Evolutionary conservation across 2,797 vertebrate species (phyloP).

Genomic region (Epinephelus awoara): DNA sequence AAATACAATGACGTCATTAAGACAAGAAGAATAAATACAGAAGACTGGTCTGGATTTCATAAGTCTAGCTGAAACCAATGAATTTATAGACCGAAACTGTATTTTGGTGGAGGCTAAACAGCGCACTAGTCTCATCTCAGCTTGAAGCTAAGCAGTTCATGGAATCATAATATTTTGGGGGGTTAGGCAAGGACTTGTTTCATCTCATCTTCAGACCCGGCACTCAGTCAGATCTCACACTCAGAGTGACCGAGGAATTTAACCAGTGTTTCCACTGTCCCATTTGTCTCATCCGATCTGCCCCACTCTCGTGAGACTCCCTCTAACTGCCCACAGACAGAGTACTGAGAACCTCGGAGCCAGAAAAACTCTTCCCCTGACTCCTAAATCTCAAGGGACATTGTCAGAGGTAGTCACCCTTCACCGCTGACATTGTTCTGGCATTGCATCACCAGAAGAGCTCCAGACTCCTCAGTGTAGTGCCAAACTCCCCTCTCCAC

Average conservation of each 20-base stretch:
- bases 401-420: slow-evolving; percentile 79
- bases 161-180: slow-evolving; percentile 20
- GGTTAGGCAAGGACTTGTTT: slow-evolving; percentile 44
- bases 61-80: slow-evolving; percentile 29
- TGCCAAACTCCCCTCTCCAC: slow-evolving; percentile 59
- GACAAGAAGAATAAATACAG: not conserved
- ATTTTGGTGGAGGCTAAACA: slow-evolving; percentile 24
- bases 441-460: slow-evolving; percentile 62
- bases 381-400: slow-evolving; percentile 75
- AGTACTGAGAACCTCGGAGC: slow-evolving; percentile 40
- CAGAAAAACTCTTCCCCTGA: slow-evolving; percentile 58
- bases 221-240: slow-evolving; percentile 40
- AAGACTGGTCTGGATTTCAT: not conserved
- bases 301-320: slow-evolving; percentile 38
- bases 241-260: slow-evolving; percentile 32
- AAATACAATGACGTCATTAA: not conserved
- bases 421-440: slow-evolving; percentile 75
- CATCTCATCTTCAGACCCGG: slow-evolving; percentile 31
- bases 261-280: slow-evolving; percentile 55
- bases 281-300: slow-evolving; percentile 72
- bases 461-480: slow-evolving; percentile 46
- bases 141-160: slow-evolving; percentile 38
- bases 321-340: slow-evolving; percentile 62
- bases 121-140: slow-evolving; percentile 14
- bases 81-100: slow-evolving; percentile 13